Evolutionary conservation across 2,113 vertebrate species (phyloP).

Genomic region (Setophaga kirtlandii): DNA sequence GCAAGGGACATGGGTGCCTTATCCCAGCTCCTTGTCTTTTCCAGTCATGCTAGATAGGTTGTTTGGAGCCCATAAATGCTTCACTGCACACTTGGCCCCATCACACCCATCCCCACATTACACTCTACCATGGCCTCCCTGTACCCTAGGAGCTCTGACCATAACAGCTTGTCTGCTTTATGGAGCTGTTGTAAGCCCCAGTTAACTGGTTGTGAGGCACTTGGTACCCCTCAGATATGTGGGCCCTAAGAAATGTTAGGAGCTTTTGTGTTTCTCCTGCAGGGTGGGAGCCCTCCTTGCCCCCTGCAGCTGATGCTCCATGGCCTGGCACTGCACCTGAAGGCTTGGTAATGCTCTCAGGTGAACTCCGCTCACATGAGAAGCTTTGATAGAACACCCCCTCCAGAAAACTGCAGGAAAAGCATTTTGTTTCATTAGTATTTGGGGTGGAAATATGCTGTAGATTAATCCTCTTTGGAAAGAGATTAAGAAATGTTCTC

Average conservation of each 20-base stretch:
- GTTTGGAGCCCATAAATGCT: not conserved
- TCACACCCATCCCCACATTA: accelerated
- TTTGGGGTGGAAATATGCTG: conserved; percentile 12
- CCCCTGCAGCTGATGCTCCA: accelerated
- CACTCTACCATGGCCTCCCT: not conserved
- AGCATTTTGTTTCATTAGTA: not conserved
- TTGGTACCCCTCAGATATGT: not conserved
- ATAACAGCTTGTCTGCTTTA: not conserved
- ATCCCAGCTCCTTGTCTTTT: not conserved
- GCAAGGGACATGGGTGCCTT: not conserved
- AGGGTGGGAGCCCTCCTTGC: not conserved
- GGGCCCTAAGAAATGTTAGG: not conserved
- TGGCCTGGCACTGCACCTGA: not conserved
- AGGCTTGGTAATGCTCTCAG: not conserved
- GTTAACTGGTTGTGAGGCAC: not conserved
- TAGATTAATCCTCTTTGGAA: conserved; percentile 55
- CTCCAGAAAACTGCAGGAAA: not conserved
- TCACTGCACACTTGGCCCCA: accelerated
- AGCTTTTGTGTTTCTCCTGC: not conserved
- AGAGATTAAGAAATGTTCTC: conserved; percentile 41
- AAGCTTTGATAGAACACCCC: not conserved
- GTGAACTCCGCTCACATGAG: accelerated
- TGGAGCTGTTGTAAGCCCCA: not conserved
- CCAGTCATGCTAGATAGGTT: not conserved
- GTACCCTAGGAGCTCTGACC: accelerated